Evolutionary conservation across 2,888 invertebrate genomes (phyloP).

Genomic region (Rhingia campestris): DNA sequence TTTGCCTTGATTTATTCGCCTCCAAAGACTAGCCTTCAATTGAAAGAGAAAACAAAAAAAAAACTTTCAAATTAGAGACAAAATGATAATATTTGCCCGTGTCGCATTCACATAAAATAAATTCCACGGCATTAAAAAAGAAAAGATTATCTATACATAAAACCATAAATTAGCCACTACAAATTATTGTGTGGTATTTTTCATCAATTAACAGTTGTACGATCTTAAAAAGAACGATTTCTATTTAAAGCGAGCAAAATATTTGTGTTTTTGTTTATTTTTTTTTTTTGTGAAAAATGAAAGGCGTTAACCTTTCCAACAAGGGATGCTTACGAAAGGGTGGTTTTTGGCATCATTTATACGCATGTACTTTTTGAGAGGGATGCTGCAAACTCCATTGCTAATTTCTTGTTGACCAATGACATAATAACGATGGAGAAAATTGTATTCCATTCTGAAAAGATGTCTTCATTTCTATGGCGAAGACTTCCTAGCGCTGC

Average conservation of each 20-base stretch:
- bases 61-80: slow-evolving; percentile 2
- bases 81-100: background rate
- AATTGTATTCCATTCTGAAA: slow-evolving; percentile 10
- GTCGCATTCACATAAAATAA: background rate
- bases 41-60: background rate
- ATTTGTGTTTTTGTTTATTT: background rate
- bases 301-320: background rate
- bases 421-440: background rate
- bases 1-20: slow-evolving; percentile 1
- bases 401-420: slow-evolving; percentile 3
- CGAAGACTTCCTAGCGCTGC: too few species aligned
- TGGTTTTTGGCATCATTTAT: background rate
- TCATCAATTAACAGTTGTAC: slow-evolving; percentile 26
- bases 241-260: too few species aligned
- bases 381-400: slow-evolving; percentile 24
- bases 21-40: slow-evolving; percentile 11
- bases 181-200: slow-evolving; percentile 32
- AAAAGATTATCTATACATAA: background rate
- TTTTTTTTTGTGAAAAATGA: too few species aligned
- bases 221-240: background rate
- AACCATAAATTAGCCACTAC: slow-evolving; percentile 29
- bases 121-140: slow-evolving; percentile 18
- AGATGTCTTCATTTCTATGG: background rate
- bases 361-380: slow-evolving; percentile 33
- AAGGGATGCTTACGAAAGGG: slow-evolving; percentile 16